These are phyloP conservation scores for Potamilus streckersoni DNA, from an alignment of 1,140 invertebrate species.

Conservation along the genomic window DNA sequence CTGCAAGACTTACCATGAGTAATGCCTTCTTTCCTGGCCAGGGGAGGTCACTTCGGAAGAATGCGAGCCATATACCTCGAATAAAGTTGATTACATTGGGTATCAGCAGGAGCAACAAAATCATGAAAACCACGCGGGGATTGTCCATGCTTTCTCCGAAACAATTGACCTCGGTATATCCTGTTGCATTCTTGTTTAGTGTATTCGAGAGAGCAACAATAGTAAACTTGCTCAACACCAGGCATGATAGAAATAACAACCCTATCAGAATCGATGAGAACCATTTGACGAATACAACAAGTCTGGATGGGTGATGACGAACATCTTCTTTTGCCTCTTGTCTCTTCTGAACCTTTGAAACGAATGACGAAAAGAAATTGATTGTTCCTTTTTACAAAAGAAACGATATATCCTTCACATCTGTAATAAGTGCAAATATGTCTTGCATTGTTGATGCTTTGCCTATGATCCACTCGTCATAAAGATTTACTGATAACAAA, in stretches of 20 bases:
- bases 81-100: constrained; percentile 24
- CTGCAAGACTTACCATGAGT: constrained; percentile 11
- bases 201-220: constrained; percentile 9
- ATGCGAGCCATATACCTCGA: constrained; percentile 14
- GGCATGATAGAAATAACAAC: constrained; percentile 2
- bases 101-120: constrained; percentile 8
- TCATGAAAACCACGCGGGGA: constrained; percentile 1
- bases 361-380: no score
- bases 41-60: constrained; percentile 21
- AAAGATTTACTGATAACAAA: no score
- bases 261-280: constrained; percentile 8
- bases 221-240: constrained; percentile 13
- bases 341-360: no score
- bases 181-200: neutral
- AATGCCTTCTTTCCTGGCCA: constrained; percentile 20
- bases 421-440: no score
- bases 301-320: constrained; percentile 7
- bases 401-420: no score
- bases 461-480: no score
- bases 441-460: no score
- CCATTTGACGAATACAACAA: constrained; percentile 26
- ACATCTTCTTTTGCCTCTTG: no score
- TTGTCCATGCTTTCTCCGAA: neutral
- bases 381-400: no score
- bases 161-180: neutral